Evolutionary conservation across 1,140 invertebrate species (phyloP), one percentile per base, ranked within the genome.

Genomic region (Pinna nobilis): DNA sequence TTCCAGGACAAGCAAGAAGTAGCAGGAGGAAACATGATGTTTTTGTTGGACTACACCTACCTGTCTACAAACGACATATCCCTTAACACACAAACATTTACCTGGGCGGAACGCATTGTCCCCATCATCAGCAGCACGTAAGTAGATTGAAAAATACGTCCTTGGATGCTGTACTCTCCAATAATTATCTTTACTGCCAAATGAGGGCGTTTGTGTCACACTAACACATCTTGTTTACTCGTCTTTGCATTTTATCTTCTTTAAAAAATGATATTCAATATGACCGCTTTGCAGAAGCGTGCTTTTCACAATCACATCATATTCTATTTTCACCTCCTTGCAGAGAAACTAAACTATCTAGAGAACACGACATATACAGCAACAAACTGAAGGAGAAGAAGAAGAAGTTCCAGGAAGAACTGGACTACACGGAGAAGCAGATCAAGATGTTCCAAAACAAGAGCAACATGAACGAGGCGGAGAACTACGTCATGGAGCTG

Each of bases 71-170:
- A 96, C 59, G 95, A 97, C 80, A 93, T 97, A 55, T 90, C 92
- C 53, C 88, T 96, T 32, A 97, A 96, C 87, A 92, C 92, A 13
- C 91, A 94, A 70, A 94, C 96, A 11, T 95, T 97, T 84, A 92
- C 94, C 15, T 97, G 96, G 95, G 95, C 95, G 0, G 93, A 94
- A 53, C 94, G 96, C 73, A 95, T 98, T 92, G 94, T 96, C 78
- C 91, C 92, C n/a, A 93, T 97, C 2, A 93, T 98, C 75, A 95
- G 95, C 79, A 89, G 77, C 88, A 95, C 51, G 92, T 92, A 77
- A 91, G 94, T 85, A 30, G 66, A 51, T n/a, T n/a, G n/a, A n/a
- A n/a, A n/a, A n/a, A n/a, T n/a, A n/a, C n/a, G n/a, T n/a, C n/a
- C n/a, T n/a, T n/a, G n/a, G n/a, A n/a, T n/a, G n/a, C n/a, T n/a